Conservation (phyloP, 2,888 invertebrate species). For the Dryococelus australis region DNA sequence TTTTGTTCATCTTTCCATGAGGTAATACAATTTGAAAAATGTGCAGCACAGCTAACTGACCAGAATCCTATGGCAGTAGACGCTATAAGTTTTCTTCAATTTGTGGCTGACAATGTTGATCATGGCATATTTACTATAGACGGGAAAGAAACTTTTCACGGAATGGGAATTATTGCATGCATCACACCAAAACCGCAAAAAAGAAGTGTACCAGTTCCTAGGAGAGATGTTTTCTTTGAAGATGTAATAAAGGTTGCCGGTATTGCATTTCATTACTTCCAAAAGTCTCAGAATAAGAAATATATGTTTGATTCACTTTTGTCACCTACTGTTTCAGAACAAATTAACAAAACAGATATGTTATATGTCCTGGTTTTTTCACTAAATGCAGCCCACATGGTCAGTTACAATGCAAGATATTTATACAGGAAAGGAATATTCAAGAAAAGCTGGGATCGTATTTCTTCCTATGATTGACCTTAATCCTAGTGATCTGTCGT, state of each 20-base stretch:
- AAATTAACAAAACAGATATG: not conserved
- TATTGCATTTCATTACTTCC: constrained; percentile 21
- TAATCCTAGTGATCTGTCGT: not conserved
- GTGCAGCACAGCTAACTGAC: not conserved
- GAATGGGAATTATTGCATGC: constrained; percentile 3
- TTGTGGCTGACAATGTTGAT: not conserved
- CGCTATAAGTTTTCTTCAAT: not conserved
- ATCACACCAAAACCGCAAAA: not conserved
- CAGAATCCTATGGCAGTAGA: not conserved
- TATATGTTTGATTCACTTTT: not conserved
- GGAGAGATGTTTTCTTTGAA: not conserved
- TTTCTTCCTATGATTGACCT: not conserved
- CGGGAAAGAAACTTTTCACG: not conserved
- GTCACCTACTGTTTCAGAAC: not conserved
- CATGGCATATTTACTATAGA: constrained; percentile 13
- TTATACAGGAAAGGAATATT: constrained; percentile 5
- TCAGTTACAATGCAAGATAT: constrained; percentile 22
- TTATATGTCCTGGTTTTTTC: not conserved
- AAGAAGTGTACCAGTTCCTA: constrained; percentile 3
- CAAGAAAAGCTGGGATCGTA: not conserved
- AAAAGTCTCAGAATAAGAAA: not conserved
- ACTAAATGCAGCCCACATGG: not conserved
- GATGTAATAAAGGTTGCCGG: constrained; percentile 17
- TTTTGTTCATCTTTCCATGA: not conserved
- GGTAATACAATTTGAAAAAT: not conserved